A percentile compares a stretch with the other conserved stretches of the same genome.
These are phyloP conservation scores for Equus przewalskii DNA, from an alignment of 2,113 vertebrate genomes.

Conservation along the genomic window DNA sequence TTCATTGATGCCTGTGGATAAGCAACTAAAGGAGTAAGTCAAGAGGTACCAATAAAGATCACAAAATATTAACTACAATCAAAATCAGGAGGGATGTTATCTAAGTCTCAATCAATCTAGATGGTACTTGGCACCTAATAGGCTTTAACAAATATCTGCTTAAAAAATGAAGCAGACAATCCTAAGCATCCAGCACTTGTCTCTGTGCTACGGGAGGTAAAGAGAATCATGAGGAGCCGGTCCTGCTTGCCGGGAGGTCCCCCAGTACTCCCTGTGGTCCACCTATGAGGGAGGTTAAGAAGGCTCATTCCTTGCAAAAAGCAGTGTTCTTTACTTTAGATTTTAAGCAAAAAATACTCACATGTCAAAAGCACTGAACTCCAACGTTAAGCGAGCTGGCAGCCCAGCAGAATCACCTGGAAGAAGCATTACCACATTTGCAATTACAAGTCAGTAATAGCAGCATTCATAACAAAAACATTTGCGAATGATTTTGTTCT, in stretches of 20 bases:
- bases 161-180: background rate
- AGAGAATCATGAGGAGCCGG: background rate
- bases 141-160: background rate
- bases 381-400: constrained; percentile 96
- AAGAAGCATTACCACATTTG: constrained; percentile 72
- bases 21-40: constrained; percentile 6
- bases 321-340: background rate
- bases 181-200: background rate
- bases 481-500: background rate
- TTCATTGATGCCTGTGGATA: background rate
- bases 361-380: constrained; percentile 98
- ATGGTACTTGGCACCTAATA: background rate
- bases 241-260: background rate
- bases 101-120: background rate
- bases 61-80: constrained; percentile 39
- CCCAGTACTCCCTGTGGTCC: background rate
- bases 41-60: constrained; percentile 8
- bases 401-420: constrained; percentile 96
- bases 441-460: background rate
- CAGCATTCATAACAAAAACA: background rate
- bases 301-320: background rate
- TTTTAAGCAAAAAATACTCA: constrained; percentile 88
- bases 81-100: background rate
- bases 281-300: background rate
- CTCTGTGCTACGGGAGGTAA: background rate